Evolutionary conservation across 1,140 invertebrate species (phyloP).

Genomic region (Heliconius nattereri): DNA sequence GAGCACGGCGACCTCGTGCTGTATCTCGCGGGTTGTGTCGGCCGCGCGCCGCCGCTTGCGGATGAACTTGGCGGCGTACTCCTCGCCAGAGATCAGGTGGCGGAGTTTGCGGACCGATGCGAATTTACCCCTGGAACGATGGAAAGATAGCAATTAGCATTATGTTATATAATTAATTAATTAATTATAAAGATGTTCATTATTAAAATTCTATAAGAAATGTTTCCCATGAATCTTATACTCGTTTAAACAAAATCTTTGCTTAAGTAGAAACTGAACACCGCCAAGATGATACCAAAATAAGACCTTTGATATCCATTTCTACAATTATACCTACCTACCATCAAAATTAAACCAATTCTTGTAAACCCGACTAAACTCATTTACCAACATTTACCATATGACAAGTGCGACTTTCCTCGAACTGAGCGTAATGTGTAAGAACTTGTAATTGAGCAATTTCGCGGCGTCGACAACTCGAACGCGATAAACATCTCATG

Average conservation of each 20-base stretch:
- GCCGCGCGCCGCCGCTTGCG: conserved; percentile 91
- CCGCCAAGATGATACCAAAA: background rate
- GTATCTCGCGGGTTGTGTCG: conserved; percentile 91
- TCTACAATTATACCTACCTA: too few relatives aligned
- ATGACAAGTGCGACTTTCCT: conserved; percentile 13
- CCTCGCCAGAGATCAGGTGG: conserved; percentile 90
- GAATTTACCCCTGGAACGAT: conserved; percentile 94
- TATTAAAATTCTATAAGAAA: too few relatives aligned
- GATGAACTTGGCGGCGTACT: conserved; percentile 98
- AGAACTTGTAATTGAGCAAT: conserved; percentile 52
- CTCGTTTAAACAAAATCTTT: too few relatives aligned
- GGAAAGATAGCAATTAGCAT: conserved; percentile 40
- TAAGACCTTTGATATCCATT: too few relatives aligned
- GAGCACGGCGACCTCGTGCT: conserved; percentile 95
- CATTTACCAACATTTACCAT: background rate
- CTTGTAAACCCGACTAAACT: background rate
- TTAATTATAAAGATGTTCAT: background rate
- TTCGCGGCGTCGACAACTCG: conserved; percentile 48
- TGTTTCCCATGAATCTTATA: too few relatives aligned
- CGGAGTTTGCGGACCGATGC: conserved; percentile 94
- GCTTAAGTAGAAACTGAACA: background rate
- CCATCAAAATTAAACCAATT: too few relatives aligned
- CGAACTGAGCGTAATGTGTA: conserved; percentile 34
- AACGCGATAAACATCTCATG: conserved; percentile 55
- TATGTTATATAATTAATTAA: conserved; percentile 21